Conservation (phyloP, 2,113 vertebrate species). For the Mustelus asterias region DNA sequence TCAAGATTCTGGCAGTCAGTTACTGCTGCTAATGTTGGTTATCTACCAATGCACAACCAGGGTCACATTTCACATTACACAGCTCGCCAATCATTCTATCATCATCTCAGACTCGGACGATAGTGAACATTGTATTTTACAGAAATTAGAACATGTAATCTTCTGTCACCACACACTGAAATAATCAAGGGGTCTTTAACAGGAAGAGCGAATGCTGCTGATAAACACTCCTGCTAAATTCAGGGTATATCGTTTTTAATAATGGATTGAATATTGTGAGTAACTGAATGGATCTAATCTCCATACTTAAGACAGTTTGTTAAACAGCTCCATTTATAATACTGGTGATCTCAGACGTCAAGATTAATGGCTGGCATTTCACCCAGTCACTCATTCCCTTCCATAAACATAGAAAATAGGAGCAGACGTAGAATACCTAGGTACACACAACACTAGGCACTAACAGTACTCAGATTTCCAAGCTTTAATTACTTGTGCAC, state of each 20-base stretch:
- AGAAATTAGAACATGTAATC: neutral
- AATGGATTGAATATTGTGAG: neutral
- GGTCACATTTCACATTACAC: neutral
- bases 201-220: neutral
- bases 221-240: neutral
- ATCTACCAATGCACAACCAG: neutral
- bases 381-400: neutral
- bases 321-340: neutral
- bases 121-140: neutral
- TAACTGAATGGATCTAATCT: neutral
- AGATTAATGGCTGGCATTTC: neutral
- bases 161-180: neutral
- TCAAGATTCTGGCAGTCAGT: neutral
- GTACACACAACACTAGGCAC: too few species aligned
- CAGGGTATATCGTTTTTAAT: neutral
- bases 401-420: too few species aligned
- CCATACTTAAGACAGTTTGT: neutral
- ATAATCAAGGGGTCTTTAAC: neutral
- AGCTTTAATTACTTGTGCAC: too few species aligned
- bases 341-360: neutral
- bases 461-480: too few species aligned
- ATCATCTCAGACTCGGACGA: neutral
- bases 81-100: neutral
- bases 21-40: neutral
- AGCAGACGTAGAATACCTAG: too few species aligned